Percentiles rank a stretch among this genome's conserved stretches.
Conservation (phyloP, 2,888 invertebrate genomes). For the Plusia festucae region DNA sequence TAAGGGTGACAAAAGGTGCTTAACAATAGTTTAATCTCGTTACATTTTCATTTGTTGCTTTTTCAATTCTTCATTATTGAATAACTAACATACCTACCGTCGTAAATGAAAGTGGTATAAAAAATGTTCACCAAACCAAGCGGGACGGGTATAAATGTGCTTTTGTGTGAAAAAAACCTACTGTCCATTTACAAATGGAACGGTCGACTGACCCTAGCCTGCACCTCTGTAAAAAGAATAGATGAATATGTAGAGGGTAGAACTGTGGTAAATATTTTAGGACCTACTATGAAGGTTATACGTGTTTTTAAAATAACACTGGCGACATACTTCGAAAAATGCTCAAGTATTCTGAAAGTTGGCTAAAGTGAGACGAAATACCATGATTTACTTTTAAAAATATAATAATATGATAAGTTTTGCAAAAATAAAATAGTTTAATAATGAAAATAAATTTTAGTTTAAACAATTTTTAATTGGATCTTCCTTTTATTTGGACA, state of each 20-base stretch:
- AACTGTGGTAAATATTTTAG: slow-evolving; percentile 26
- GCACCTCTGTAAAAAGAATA: slow-evolving; percentile 11
- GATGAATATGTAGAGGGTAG: slow-evolving; percentile 18
- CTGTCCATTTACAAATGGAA: slow-evolving; percentile 26
- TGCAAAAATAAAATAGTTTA: too few relatives aligned
- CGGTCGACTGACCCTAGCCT: slow-evolving; percentile 25
- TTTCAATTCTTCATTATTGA: neutral
- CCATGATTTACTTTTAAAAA: too few relatives aligned
- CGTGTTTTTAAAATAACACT: neutral
- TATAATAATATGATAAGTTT: too few relatives aligned
- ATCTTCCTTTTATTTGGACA: too few relatives aligned
- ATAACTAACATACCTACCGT: neutral
- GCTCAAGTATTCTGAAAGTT: too few relatives aligned
- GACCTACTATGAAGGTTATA: neutral
- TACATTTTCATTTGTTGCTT: too few relatives aligned
- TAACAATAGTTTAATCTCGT: too few relatives aligned
- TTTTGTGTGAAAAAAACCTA: slow-evolving; percentile 18
- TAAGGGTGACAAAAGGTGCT: neutral
- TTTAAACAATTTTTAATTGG: too few relatives aligned
- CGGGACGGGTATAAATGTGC: neutral
- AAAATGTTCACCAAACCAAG: neutral
- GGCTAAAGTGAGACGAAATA: too few relatives aligned
- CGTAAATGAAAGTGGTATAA: neutral
- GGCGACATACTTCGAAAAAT: too few relatives aligned
- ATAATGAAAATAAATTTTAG: too few relatives aligned